phyloP scores from a whole-genome alignment of 1,140 invertebrate species.

The Protaetia brevitarsis region DNA sequence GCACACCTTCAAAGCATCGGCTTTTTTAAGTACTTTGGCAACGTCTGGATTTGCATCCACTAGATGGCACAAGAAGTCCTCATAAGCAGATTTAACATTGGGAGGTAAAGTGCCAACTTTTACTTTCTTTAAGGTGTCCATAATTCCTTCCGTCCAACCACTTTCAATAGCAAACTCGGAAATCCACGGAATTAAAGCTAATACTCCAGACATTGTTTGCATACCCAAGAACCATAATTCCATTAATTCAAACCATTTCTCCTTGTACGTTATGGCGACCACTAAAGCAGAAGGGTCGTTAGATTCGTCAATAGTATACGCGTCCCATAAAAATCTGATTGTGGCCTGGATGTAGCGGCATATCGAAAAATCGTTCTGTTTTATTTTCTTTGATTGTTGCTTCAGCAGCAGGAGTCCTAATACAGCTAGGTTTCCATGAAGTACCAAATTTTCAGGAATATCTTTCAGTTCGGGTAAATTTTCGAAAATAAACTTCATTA shows the following conservation, averaged over 20 bases:
- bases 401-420: conserved; percentile 80
- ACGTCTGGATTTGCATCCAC: conserved; percentile 77
- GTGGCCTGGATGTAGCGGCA: conserved; percentile 83
- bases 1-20: conserved; percentile 76
- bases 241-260: conserved; percentile 82
- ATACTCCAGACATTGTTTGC: conserved; percentile 81
- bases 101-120: conserved; percentile 75
- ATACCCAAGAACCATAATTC: conserved; percentile 92
- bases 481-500: conserved; percentile 83
- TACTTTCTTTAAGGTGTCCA: conserved; percentile 75
- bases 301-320: conserved; percentile 83
- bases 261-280: conserved; percentile 80
- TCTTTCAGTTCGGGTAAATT: conserved; percentile 82
- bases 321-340: conserved; percentile 89
- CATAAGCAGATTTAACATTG: conserved; percentile 83
- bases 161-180: conserved; percentile 87
- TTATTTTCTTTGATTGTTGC: conserved; percentile 75
- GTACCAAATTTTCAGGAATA: conserved; percentile 76
- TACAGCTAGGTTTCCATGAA: conserved; percentile 80
- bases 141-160: conserved; percentile 86
- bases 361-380: conserved; percentile 83
- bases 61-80: conserved; percentile 82
- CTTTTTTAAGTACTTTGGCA: conserved; percentile 74
- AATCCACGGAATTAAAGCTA: conserved; percentile 80
- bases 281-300: conserved; percentile 76